Evolutionary conservation across 2,888 invertebrate genomes (phyloP).

Genomic region (Eilema sororculum): DNA sequence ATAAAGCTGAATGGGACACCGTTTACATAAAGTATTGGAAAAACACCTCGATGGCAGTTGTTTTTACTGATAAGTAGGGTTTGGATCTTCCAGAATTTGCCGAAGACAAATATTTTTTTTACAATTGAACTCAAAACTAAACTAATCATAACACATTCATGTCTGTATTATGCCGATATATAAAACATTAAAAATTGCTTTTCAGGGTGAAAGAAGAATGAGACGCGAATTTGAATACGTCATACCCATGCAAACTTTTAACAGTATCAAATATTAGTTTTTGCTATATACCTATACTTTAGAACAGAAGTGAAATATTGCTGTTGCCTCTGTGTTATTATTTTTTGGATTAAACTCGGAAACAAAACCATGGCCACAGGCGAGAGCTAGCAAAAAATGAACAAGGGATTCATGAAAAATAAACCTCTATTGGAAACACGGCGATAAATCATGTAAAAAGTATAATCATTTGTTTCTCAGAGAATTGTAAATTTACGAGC

Average conservation of each 20-base stretch:
- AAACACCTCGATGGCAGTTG: conserved; percentile 35
- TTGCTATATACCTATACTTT: not conserved
- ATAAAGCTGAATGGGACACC: conserved; percentile 46
- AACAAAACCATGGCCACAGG: conserved; percentile 6
- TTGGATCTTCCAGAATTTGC: not conserved
- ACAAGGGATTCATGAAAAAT: conserved; percentile 38
- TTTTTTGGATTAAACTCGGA: not conserved
- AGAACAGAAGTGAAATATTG: not conserved
- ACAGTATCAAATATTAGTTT: not conserved
- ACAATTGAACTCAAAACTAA: not conserved
- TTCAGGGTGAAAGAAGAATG: too few relatives aligned
- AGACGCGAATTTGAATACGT: too few relatives aligned
- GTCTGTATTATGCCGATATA: too few relatives aligned
- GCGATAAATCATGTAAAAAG: conserved; percentile 45
- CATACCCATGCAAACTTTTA: not conserved
- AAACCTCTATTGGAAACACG: conserved; percentile 30
- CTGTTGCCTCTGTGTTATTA: not conserved
- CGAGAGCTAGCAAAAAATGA: conserved; percentile 6
- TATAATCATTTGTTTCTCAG: conserved; percentile 46
- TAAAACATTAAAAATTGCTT: too few relatives aligned
- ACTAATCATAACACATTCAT: too few relatives aligned
- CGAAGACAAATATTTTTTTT: not conserved
- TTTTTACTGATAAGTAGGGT: conserved; percentile 8
- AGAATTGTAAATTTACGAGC: conserved; percentile 42
- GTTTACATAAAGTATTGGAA: conserved; percentile 50